Evolutionary conservation across 2,797 vertebrate genomes (phyloP).

Genomic region (Onychomys torridus): DNA sequence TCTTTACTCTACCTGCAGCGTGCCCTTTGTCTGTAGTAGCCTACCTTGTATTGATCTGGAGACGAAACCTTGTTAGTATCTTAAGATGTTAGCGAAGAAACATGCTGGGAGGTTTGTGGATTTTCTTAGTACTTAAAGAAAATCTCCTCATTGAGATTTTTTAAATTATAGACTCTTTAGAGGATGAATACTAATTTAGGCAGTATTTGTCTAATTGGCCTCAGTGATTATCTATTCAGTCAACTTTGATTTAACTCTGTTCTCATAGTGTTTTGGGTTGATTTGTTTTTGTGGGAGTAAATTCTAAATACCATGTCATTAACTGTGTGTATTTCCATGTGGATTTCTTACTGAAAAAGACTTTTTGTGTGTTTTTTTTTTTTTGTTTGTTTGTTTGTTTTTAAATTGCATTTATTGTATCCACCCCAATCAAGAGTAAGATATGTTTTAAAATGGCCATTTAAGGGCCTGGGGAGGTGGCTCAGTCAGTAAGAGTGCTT

Average conservation of each 20-base stretch:
- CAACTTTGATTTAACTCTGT: not conserved
- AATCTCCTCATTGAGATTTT: not conserved
- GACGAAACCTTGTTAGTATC: conserved; percentile 36
- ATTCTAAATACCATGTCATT: not conserved
- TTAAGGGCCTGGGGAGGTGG: not conserved
- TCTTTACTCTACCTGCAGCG: conserved; percentile 33
- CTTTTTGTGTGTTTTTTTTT: not conserved
- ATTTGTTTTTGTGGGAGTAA: conserved; percentile 40
- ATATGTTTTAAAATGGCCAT: conserved; percentile 27
- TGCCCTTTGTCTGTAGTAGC: conserved; percentile 37
- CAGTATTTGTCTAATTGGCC: not conserved
- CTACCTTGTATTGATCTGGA: not conserved
- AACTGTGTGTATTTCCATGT: not conserved
- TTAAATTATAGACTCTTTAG: conserved; percentile 19
- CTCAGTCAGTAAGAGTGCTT: not conserved
- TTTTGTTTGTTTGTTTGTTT: not conserved
- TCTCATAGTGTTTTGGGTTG: not conserved
- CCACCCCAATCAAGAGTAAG: conserved; percentile 47
- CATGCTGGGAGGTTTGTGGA: conserved; percentile 14
- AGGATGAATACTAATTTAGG: not conserved
- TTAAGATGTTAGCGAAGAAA: conserved; percentile 49
- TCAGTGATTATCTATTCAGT: not conserved
- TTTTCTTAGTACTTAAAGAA: conserved; percentile 50
- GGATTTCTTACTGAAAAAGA: conserved; percentile 32
- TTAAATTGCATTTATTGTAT: not conserved